A percentile compares a stretch with the other conserved stretches of the same genome.
phyloP scores from a whole-genome alignment of 92 coral and sea anemone species.

The Zoanthus sansibaricus region DNA sequence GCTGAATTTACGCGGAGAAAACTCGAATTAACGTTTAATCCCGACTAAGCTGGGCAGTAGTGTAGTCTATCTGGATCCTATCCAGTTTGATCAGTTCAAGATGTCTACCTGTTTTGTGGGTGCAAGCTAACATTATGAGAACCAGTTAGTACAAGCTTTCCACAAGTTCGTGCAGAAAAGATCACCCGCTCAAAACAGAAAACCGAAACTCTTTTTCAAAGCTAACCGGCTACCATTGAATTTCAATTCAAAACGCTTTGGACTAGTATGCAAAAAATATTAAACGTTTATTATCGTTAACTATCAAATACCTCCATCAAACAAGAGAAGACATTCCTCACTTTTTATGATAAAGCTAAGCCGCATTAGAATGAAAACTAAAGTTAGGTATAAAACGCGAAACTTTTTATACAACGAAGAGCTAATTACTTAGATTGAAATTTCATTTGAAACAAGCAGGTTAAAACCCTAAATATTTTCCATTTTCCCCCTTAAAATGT shows the following conservation, averaged over 20 bases:
- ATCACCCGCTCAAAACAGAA: constrained; percentile 35
- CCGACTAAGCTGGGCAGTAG: background rate
- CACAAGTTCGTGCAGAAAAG: constrained; percentile 15
- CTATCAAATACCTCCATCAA: background rate
- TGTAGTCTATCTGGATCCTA: no score
- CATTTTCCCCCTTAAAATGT: background rate
- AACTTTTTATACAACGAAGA: background rate
- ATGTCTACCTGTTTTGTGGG: background rate
- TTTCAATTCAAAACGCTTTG: no score
- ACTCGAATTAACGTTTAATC: no score
- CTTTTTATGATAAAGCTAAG: background rate
- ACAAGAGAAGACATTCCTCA: background rate
- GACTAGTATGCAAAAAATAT: no score
- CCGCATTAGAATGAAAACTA: background rate
- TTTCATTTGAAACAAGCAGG: background rate
- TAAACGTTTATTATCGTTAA: no score
- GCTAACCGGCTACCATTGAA: background rate
- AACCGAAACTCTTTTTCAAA: background rate
- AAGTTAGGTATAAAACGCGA: background rate
- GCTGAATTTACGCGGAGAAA: no score
- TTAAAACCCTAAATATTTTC: background rate
- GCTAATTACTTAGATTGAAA: background rate
- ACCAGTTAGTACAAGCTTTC: constrained; percentile 42
- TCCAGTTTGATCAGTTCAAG: background rate
- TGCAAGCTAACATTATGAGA: background rate